Evolutionary conservation across 2,888 invertebrate species (phyloP), one percentile per base, ranked within the genome.

Genomic region (Scaptomyza caliginosa): DNA sequence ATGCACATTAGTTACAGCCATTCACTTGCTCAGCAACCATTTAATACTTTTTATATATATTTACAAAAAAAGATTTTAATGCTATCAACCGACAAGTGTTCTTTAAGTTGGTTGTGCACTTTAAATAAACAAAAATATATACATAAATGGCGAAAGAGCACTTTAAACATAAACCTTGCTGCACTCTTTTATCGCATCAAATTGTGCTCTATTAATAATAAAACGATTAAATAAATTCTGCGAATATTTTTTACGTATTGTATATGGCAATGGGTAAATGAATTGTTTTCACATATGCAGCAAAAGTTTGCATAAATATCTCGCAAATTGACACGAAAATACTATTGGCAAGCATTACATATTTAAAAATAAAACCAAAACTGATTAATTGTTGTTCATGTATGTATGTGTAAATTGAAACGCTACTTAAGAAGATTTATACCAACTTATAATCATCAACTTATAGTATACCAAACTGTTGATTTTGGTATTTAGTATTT

Each of bases 351-450:
- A 32, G n/a, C 28, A 21, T 32, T 26, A 62, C 58, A 34, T 43
- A 45, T 34, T 39, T 17, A 26, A 26, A 42, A 70, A 45, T 60
- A 34, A 43, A 49, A 42, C 46, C 49, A 21, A 3, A 32, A 21
- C 36, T 67, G 74, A 83, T 83, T 79, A 74, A 71, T 71, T 74
- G 57, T 16, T 23, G 13, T 5, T 36, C 3, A 32, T 39, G 3
- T 16, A 32, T 39, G 3, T 16, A 39, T 16, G 40, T 48, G 24
- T 21, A 60, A 69, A 69, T 78, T 69, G 50, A 74, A 72, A 62
- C 59, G 40, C 38, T 42, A 48, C 56, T 54, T 67, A 54, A 64
- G 50, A 66, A 55, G 39, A 58, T 58, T 63, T 64, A 73, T 19
- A 34, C 1, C 11, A 4, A 17, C n/a, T 19, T 50, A 54, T 46